Conservation (phyloP, 2,888 invertebrate species). For the Heliconius charithonia region DNA sequence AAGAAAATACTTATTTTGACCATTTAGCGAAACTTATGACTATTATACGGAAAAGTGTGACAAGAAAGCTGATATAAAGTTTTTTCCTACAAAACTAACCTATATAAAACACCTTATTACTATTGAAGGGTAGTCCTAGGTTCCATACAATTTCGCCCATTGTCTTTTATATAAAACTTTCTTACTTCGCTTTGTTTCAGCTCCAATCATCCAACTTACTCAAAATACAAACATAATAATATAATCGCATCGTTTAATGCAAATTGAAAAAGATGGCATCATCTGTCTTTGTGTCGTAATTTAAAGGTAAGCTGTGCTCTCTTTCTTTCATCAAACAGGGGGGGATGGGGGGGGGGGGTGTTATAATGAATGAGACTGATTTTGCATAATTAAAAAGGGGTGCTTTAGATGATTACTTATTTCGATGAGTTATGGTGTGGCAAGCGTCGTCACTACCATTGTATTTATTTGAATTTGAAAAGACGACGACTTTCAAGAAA, state of each 20-base stretch:
- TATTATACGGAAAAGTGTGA: no score
- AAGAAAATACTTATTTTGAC: no score
- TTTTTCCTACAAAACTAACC: no score
- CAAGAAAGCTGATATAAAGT: no score
- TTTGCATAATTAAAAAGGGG: slow-evolving; percentile 82
- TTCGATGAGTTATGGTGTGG: slow-evolving; percentile 71
- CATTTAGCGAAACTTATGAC: no score
- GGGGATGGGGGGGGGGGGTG: slow-evolving; percentile 20
- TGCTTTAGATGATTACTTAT: slow-evolving; percentile 74
- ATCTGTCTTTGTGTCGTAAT: slow-evolving; percentile 72
- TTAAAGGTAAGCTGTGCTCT: slow-evolving; percentile 72
- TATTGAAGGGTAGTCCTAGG: no score
- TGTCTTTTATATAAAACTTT: not conserved
- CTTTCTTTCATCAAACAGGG: slow-evolving; percentile 55
- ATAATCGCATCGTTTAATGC: slow-evolving; percentile 46
- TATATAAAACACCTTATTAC: no score
- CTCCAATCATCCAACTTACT: not conserved
- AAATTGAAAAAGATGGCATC: slow-evolving; percentile 70
- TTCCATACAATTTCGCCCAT: no score
- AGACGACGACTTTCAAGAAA: slow-evolving; percentile 34
- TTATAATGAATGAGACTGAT: slow-evolving; percentile 74
- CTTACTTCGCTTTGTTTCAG: not conserved
- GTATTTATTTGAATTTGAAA: slow-evolving; percentile 51
- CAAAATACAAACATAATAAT: slow-evolving; percentile 48
- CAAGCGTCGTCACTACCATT: slow-evolving; percentile 52